Base-by-base conservation (phyloP, 2,888 invertebrate genomes). In the Melinopterus prodromus region DNA sequence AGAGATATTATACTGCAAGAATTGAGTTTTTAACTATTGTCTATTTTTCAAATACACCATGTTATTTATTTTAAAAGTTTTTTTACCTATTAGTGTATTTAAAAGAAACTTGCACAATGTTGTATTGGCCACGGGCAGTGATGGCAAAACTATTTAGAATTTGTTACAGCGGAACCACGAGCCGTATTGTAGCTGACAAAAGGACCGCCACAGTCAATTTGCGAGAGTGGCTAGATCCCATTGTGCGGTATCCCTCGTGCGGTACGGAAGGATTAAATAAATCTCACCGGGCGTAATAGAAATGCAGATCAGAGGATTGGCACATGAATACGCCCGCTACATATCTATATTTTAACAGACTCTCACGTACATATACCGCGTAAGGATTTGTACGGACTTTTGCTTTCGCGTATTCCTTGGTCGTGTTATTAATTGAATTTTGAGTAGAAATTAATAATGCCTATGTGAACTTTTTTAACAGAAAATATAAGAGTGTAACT, bases 271-370 rank as follows among this genome's bases (percentile, higher is more conserved):
- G 53, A 53, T 53, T 53, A 53, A 53, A 53, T 53, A 53, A 53
- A 53, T 53, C 53, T 53, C 53, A 53, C 53, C 53, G 53, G 53
- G 9, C 53, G 7, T 53, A 53, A 53, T 53, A 53, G 53, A 53
- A 53, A 53, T 53, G 53, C 53, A 53, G 53, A 53, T 53, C 53
- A 53, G 53, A 53, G 53, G 53, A 53, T 53, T 53, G 38, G 53
- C 53, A 53, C 53, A 53, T 53, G 53, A 53, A 53, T 53, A 53
- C 3, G 12, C 1, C 12, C 53, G 53, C 53, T 4, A 53, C 53
- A 53, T 53, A 53, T 53, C 53, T 53, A 53, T 53, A 53, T 53
- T 53, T 53, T 53, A 53, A 53, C 53, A 53, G 53, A 53, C 53
- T 53, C 53, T 53, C 53, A 53, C 53, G 53, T 53, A 53, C 53